A percentile compares a stretch with the other conserved stretches of the same genome.
These are phyloP conservation scores for Colossoma macropomum DNA, from an alignment of 2,113 vertebrate species.

Conservation along the genomic window DNA sequence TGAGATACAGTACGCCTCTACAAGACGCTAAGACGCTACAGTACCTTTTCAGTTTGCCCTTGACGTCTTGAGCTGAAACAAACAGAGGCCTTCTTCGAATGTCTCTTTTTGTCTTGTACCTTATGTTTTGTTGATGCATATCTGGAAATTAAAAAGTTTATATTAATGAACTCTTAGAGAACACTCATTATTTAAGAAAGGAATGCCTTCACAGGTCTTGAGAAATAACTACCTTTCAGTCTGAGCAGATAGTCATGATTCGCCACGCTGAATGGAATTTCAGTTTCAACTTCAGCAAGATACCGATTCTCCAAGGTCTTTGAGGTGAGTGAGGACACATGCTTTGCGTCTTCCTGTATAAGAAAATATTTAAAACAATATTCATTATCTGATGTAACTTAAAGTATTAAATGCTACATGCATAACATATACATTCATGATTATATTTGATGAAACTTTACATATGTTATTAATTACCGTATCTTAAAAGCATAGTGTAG, in stretches of 20 bases:
- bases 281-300: conserved; percentile 58
- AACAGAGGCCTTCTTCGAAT: conserved; percentile 87
- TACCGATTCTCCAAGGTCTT: conserved; percentile 70
- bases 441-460: neutral
- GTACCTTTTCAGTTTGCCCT: conserved; percentile 71
- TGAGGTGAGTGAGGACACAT: conserved; percentile 57
- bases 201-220: neutral
- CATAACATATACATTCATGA: neutral
- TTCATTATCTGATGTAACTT: neutral
- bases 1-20: neutral
- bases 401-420: neutral
- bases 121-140: conserved; percentile 85
- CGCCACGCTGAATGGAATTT: conserved; percentile 59
- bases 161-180: neutral
- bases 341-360: conserved; percentile 47
- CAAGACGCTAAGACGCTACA: neutral
- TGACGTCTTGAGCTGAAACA: conserved; percentile 83
- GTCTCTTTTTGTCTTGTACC: conserved; percentile 74
- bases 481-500: no score
- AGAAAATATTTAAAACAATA: conserved; percentile 4
- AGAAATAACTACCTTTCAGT: conserved; percentile 55
- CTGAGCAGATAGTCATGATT: conserved; percentile 64
- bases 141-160: conserved; percentile 61
- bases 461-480: no score
- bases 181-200: neutral